Evolutionary conservation across 2,888 invertebrate genomes (phyloP).

Genomic region (Caenorhabditis wallacei): DNA sequence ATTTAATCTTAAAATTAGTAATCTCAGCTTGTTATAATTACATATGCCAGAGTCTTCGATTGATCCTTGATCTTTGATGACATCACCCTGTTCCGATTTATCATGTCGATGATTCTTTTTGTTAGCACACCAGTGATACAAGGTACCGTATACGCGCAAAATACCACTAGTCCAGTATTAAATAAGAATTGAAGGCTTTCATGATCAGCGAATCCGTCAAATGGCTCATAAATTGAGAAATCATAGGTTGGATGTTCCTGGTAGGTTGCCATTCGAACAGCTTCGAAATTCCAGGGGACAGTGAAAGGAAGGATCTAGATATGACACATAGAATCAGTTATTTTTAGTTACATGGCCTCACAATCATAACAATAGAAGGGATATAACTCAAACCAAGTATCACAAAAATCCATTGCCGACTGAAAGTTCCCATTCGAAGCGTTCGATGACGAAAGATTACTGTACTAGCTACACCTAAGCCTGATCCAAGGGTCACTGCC

Average conservation of each 20-base stretch:
- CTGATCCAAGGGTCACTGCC: constrained; percentile 28
- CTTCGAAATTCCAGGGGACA: constrained; percentile 22
- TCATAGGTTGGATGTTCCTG: constrained; percentile 32
- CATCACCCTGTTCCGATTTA: constrained; percentile 33
- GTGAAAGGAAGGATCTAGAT: constrained; percentile 37
- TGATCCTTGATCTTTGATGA: constrained; percentile 46
- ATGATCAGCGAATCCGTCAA: constrained; percentile 25
- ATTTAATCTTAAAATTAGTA: neutral
- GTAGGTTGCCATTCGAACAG: constrained; percentile 10
- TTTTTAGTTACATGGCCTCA: too few species aligned
- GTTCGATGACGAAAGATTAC: constrained; percentile 36
- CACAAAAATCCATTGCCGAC: neutral
- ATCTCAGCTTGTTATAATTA: neutral
- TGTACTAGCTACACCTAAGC: constrained; percentile 39
- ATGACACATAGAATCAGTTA: neutral
- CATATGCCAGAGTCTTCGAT: constrained; percentile 34
- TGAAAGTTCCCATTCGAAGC: neutral
- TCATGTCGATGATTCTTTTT: constrained; percentile 20
- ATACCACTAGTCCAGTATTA: neutral
- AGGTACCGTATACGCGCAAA: constrained; percentile 32
- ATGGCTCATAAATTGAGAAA: constrained; percentile 19
- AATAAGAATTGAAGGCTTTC: constrained; percentile 21
- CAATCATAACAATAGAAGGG: constrained; percentile 8
- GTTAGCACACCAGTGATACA: constrained; percentile 34
- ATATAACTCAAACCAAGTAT: constrained; percentile 26